Conservation (phyloP, 1,140 invertebrate species). For the Pissodes strobi region DNA sequence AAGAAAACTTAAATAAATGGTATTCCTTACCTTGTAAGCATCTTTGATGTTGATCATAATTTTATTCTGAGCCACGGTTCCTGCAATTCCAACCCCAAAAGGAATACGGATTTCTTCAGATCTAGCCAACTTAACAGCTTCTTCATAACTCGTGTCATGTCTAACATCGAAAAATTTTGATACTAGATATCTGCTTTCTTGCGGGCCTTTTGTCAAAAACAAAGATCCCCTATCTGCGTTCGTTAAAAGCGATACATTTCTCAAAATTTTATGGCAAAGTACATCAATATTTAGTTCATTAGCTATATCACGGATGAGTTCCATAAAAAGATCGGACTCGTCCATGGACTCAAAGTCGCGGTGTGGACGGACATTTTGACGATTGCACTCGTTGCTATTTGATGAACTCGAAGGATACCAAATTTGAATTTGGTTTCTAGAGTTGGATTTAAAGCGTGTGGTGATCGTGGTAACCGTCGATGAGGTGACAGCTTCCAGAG, state of each 20-base stretch:
- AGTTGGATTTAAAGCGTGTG: constrained; percentile 65
- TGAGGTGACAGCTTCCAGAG: constrained; percentile 52
- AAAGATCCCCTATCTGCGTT: constrained; percentile 85
- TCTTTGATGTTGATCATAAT: constrained; percentile 88
- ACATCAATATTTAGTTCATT: constrained; percentile 92
- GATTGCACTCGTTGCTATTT: constrained; percentile 62
- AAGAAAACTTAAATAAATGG: too few relatives aligned
- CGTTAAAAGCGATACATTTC: constrained; percentile 86
- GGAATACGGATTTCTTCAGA: constrained; percentile 84
- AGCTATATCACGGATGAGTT: constrained; percentile 89
- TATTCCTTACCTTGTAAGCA: constrained; percentile 74
- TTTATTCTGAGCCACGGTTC: constrained; percentile 85
- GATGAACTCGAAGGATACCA: constrained; percentile 75
- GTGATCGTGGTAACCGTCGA: constrained; percentile 14
- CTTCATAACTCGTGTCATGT: constrained; percentile 80
- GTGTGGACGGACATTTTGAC: constrained; percentile 49
- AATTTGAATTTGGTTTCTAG: constrained; percentile 81
- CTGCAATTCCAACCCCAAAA: constrained; percentile 89
- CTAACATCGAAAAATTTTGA: constrained; percentile 92
- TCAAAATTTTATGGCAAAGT: constrained; percentile 91
- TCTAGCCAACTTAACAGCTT: constrained; percentile 71
- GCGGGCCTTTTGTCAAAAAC: constrained; percentile 81
- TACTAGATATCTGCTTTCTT: constrained; percentile 76
- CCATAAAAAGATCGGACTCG: constrained; percentile 87
- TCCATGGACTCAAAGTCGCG: constrained; percentile 49